A percentile compares a stretch with the other conserved stretches of the same genome.
These are phyloP conservation scores for Saccostrea cuccullata DNA, from an alignment of 1,140 invertebrate genomes.

Conservation along the genomic window DNA sequence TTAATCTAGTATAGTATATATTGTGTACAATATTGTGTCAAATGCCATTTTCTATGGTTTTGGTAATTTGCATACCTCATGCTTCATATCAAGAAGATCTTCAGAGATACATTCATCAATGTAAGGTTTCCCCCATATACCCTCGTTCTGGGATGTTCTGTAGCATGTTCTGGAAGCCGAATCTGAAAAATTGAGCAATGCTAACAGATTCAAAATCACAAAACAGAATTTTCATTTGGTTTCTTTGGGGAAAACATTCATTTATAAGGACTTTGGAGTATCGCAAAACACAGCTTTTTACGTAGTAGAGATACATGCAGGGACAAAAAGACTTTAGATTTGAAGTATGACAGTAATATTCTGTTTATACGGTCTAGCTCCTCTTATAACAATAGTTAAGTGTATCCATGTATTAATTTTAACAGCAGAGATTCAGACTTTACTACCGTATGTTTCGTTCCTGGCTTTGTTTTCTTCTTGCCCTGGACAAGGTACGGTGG, in stretches of 20 bases:
- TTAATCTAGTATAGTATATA: too few species aligned
- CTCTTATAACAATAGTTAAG: too few species aligned
- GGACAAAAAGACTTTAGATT: too few species aligned
- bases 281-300: background rate
- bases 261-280: background rate
- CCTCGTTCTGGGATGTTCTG: constrained; percentile 69
- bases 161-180: constrained; percentile 69
- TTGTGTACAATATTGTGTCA: too few species aligned
- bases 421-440: background rate
- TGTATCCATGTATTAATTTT: background rate
- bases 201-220: background rate
- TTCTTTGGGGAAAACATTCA: too few species aligned
- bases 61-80: background rate
- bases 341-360: too few species aligned
- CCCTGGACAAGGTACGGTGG: constrained; percentile 72
- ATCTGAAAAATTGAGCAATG: constrained; percentile 47
- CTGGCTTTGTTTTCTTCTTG: constrained; percentile 49
- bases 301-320: too few species aligned
- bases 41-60: background rate
- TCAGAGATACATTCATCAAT: constrained; percentile 76
- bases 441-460: constrained; percentile 41
- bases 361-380: too few species aligned
- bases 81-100: constrained; percentile 69
- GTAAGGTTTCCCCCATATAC: constrained; percentile 71
- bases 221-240: background rate